Evolutionary conservation across 2,797 vertebrate genomes (phyloP).

Genomic region (Falco rusticolus): DNA sequence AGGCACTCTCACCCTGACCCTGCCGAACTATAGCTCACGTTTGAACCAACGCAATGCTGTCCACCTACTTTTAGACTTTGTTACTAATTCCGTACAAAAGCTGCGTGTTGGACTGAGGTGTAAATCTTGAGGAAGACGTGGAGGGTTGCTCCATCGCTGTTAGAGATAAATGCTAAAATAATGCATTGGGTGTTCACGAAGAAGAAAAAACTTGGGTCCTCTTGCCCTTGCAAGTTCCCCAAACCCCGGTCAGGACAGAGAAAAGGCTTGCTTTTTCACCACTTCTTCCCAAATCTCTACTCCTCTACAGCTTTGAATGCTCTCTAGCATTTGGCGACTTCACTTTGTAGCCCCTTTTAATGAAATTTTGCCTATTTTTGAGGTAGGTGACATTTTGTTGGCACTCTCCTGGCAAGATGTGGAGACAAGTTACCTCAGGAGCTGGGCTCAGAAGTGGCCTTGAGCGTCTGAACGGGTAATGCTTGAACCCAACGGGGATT

Average conservation of each 20-base stretch:
- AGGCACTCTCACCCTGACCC: not conserved
- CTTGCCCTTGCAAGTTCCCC: not conserved
- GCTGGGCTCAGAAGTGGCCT: not conserved
- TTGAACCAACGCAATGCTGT: not conserved
- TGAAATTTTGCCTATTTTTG: too few species aligned
- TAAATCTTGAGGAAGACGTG: not conserved
- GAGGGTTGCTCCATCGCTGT: not conserved
- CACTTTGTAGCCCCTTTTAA: fast-evolving
- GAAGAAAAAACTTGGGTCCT: not conserved
- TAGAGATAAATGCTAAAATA: not conserved
- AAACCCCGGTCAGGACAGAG: not conserved
- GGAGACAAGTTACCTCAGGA: too few species aligned
- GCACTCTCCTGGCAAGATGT: fast-evolving
- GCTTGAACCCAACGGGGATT: not conserved
- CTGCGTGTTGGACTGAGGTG: not conserved
- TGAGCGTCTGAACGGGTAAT: fast-evolving
- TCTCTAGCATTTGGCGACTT: fast-evolving
- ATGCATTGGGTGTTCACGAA: not conserved
- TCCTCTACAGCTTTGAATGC: not conserved
- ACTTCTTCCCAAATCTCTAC: not conserved
- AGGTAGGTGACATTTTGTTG: not conserved
- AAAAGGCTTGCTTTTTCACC: not conserved
- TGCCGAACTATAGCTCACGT: not conserved
- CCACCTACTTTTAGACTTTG: not conserved
- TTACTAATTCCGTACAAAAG: not conserved